phyloP scores from a whole-genome alignment of 2,113 vertebrate genomes.

The cat (Felis catus) region DNA sequence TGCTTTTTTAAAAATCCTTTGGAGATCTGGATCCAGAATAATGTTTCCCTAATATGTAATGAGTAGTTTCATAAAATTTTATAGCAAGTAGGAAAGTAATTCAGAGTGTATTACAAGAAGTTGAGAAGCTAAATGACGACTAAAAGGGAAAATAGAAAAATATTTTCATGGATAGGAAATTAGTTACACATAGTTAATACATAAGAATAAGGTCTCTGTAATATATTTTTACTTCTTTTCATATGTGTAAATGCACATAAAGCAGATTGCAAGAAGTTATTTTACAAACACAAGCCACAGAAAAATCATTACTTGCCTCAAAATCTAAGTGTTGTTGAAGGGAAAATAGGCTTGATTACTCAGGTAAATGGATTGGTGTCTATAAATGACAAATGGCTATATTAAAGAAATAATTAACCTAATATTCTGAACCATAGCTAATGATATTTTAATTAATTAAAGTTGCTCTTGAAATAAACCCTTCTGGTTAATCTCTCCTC shows the following conservation, averaged over 20 bases:
- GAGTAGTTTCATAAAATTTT: constrained; percentile 8
- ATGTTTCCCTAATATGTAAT: background rate
- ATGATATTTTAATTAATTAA: background rate
- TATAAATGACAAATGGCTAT: background rate
- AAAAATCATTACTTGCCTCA: background rate
- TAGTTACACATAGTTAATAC: constrained; percentile 36
- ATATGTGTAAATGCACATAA: background rate
- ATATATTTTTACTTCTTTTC: background rate
- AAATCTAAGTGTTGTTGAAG: background rate
- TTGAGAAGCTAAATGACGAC: constrained; percentile 1
- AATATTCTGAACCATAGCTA: background rate
- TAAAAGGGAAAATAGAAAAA: constrained; percentile 28
- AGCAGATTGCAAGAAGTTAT: background rate
- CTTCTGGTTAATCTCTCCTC: background rate
- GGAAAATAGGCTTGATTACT: background rate
- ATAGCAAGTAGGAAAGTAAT: constrained; percentile 35
- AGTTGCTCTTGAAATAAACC: constrained; percentile 5
- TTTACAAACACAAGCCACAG: constrained; percentile 33
- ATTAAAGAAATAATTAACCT: background rate
- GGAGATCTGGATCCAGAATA: background rate
- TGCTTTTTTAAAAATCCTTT: background rate
- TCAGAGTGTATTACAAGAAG: constrained; percentile 18
- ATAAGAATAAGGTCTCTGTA: background rate
- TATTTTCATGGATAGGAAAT: constrained; percentile 57
- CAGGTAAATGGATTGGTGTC: background rate